These are phyloP conservation scores for Pygmarrhopalites habei DNA, from an alignment of 1,140 invertebrate genomes.

Conservation along the genomic window DNA sequence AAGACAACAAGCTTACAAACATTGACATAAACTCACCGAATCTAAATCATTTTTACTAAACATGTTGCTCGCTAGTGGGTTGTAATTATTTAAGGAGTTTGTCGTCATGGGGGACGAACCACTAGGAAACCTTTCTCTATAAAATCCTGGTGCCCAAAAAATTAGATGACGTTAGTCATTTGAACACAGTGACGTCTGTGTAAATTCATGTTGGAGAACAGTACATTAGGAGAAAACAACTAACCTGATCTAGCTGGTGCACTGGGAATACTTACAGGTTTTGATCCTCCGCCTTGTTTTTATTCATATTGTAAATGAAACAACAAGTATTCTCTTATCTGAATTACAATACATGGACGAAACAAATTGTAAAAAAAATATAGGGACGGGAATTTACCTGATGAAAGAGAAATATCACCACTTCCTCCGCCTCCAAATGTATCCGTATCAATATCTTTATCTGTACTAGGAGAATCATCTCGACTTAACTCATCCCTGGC, in stretches of 20 bases:
- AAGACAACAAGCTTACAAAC: too few relatives aligned
- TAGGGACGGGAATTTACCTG: too few relatives aligned
- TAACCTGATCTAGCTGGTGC: too few relatives aligned
- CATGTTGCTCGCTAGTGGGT: constrained; percentile 26
- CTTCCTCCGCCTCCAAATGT: constrained; percentile 23
- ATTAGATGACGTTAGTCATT: too few relatives aligned
- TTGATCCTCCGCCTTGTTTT: constrained; percentile 25
- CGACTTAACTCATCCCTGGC: constrained; percentile 26
- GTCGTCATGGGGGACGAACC: constrained; percentile 34
- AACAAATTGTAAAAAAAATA: background rate
- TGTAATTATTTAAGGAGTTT: constrained; percentile 30
- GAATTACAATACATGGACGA: background rate
- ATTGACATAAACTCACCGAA: constrained; percentile 21
- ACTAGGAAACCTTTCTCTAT: constrained; percentile 37
- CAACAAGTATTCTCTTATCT: background rate
- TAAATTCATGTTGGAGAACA: too few relatives aligned
- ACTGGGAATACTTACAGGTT: constrained; percentile 37
- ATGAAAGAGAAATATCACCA: background rate
- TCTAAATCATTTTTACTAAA: constrained; percentile 35
- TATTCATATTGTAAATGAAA: too few relatives aligned
- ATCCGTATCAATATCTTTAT: constrained; percentile 33
- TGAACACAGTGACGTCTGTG: too few relatives aligned
- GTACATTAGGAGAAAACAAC: too few relatives aligned
- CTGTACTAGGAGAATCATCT: constrained; percentile 34
- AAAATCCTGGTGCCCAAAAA: too few relatives aligned